Base-by-base conservation (phyloP, 2,888 invertebrate species). In the Notodromas monacha region DNA sequence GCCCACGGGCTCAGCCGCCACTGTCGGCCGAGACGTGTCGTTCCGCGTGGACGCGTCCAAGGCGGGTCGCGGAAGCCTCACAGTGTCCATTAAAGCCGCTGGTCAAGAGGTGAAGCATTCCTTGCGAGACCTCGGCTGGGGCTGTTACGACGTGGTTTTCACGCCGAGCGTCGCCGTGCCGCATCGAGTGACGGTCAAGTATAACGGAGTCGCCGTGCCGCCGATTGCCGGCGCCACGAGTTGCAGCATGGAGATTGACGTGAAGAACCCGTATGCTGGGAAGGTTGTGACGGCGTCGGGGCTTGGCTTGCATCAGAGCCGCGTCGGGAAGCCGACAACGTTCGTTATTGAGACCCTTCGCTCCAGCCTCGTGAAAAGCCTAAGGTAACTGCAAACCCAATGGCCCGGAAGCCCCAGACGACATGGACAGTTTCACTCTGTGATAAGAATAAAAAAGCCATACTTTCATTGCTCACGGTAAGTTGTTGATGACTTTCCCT, bases 341-440 rank as follows among this genome's bases (percentile, higher is more conserved):
- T 81, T 84, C 52, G 66, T 72, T 29, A 74, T 86, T 35, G 74
- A 77, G 45, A 79, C 79, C 0, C 57, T 73, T 4, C 74, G 76
- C n/a, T n/a, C n/a, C n/a, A n/a, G n/a, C n/a, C n/a, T n/a, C 3
- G n/a, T n/a, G n/a, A n/a, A n/a, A n/a, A n/a, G n/a, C n/a, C n/a
- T n/a, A n/a, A n/a, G n/a, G n/a, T n/a, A n/a, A n/a, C n/a, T n/a
- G n/a, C n/a, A n/a, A n/a, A n/a, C 36, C 36, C 34, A 37, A 37
- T 5, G 34, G 36, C 26, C n/a, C n/a, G n/a, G n/a, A n/a, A n/a
- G n/a, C n/a, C n/a, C n/a, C n/a, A n/a, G n/a, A n/a, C n/a, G n/a
- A n/a, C n/a, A n/a, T n/a, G n/a, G n/a, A n/a, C n/a, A n/a, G n/a
- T n/a, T n/a, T n/a, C n/a, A n/a, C n/a, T n/a, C n/a, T n/a, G n/a